Evolutionary conservation across 2,113 vertebrate species (phyloP).

Genomic region (Lynx canadensis): DNA sequence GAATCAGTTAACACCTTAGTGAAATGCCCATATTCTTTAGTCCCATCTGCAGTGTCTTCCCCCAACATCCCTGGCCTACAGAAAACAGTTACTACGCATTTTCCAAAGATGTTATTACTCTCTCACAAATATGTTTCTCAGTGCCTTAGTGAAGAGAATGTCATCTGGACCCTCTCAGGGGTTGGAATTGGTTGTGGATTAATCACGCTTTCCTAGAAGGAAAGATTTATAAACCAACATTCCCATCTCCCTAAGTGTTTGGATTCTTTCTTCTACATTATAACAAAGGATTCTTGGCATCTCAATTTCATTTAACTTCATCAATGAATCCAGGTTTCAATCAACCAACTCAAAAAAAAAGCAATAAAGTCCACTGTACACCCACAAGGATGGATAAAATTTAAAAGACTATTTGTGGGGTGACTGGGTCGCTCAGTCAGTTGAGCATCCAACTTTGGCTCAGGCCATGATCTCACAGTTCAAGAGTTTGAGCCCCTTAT

Average conservation of each 20-base stretch:
- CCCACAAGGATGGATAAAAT: not conserved
- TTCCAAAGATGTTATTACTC: not conserved
- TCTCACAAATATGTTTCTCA: not conserved
- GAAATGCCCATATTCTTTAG: not conserved
- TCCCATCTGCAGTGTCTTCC: not conserved
- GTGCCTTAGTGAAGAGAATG: not conserved
- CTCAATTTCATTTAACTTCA: constrained; percentile 5
- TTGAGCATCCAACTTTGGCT: too few species aligned
- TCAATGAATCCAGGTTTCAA: not conserved
- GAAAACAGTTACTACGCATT: not conserved
- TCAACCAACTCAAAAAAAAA: not conserved
- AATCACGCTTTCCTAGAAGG: not conserved
- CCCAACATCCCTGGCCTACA: not conserved
- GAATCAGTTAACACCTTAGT: not conserved
- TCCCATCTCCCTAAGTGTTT: not conserved
- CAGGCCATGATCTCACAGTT: too few species aligned
- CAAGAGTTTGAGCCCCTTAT: too few species aligned
- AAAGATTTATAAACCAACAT: not conserved
- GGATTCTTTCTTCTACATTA: not conserved
- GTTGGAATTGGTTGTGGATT: not conserved
- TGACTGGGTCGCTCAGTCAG: too few species aligned
- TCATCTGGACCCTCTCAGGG: not conserved
- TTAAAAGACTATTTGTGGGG: not conserved
- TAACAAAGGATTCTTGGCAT: not conserved
- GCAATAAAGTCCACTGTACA: not conserved